Evolutionary conservation across 2,113 vertebrate genomes (phyloP).

Genomic region (Mixornis gularis): DNA sequence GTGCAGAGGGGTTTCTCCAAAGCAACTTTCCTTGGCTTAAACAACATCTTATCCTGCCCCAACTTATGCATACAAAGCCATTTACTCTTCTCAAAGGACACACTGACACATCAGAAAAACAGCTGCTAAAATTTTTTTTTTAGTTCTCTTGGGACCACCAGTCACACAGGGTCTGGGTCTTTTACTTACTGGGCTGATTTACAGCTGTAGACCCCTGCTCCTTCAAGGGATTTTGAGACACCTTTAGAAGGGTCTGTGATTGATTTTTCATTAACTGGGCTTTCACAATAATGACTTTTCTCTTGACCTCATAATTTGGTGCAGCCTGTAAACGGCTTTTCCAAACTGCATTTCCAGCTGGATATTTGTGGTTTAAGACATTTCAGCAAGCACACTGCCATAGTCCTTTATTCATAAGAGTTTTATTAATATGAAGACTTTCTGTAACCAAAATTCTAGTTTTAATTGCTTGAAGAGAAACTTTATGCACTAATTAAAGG

Average conservation of each 20-base stretch:
- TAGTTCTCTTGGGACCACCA: neutral
- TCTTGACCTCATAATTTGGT: neutral
- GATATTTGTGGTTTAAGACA: neutral
- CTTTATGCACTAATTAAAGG: neutral
- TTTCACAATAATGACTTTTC: neutral
- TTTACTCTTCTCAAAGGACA: neutral
- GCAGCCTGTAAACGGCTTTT: neutral
- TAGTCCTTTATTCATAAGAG: neutral
- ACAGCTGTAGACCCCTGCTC: neutral
- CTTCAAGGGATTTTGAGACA: neutral
- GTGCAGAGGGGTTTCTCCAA: neutral
- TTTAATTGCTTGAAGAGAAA: neutral
- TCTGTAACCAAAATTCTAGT: neutral
- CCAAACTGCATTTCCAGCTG: neutral
- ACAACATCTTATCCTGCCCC: neutral
- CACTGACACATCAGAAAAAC: neutral
- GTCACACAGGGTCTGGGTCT: neutral
- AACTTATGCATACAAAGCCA: neutral
- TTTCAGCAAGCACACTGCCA: neutral
- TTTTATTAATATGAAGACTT: neutral
- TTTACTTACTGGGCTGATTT: neutral
- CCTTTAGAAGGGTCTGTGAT: neutral
- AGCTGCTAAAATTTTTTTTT: neutral
- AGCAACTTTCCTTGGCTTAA: neutral
- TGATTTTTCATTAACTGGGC: neutral